Base-by-base conservation (phyloP, 92 coral and sea anemone genomes). In the Paramuricea clavata region DNA sequence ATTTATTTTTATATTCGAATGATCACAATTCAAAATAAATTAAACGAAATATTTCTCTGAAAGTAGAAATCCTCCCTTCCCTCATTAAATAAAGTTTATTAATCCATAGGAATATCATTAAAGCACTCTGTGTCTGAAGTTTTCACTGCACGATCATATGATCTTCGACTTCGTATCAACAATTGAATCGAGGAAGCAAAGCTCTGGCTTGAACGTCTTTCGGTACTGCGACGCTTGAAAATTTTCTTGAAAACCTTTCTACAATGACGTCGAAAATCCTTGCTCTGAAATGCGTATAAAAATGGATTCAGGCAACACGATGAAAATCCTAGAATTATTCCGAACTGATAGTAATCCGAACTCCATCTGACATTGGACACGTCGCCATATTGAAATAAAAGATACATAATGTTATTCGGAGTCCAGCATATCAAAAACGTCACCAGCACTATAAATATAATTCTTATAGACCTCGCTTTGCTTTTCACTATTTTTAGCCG, bases 361-460 rank as follows among this genome's bases (percentile, higher is more conserved):
- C 50, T 49, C 60, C 62, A 74, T 27, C 8, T 6, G 30, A 74
- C 50, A 8, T 47, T 21, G 4, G 17, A 16, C 36, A 74, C 16
- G 4, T 19, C 27, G 13, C 81, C 81, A 17, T 74, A 74, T 47
- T 74, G 81, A 28, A 74, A 74, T 11, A 74, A 49, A 22, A 74
- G 50, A 47, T 43, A 74, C 81, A 74, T 74, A 6, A 74, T 33
- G 6, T 74, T 74, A 47, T 43, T 74, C 21, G 81, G 81, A 12
- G 81, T 74, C 81, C 81, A 74, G 39, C 81, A 74, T 9, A 74
- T 17, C 7, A 74, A 74, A 28, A 43, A 74, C 50, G 81, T 57
- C 9, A 57, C 64, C 27, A 57, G 30, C 2, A 28, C 61, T 2
- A 74, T 23, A n/a, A 74, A 49, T 3, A 74, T 61, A 28, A 47